Percentiles rank a stretch among this genome's conserved stretches.
Evolutionary conservation across 2,797 vertebrate species (phyloP).

Genomic region (Oreochromis mossambicus): DNA sequence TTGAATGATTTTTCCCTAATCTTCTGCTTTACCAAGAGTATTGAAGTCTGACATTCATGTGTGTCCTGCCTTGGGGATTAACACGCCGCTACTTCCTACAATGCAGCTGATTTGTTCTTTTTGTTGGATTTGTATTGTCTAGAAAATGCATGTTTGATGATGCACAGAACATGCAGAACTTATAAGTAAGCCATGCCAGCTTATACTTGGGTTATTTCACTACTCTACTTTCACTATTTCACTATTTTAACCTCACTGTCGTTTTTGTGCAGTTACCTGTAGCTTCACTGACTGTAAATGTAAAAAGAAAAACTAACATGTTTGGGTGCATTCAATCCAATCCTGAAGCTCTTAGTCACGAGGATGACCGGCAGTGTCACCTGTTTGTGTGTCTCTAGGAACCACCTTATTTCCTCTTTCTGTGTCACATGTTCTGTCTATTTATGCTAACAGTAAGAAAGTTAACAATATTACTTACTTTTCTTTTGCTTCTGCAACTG

Average conservation of each 20-base stretch:
- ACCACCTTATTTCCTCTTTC: constrained; percentile 22
- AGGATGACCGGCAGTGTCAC: background rate
- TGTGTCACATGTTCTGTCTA: background rate
- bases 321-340: background rate
- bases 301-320: background rate
- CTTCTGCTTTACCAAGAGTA: background rate
- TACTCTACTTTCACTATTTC: background rate
- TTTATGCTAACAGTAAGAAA: background rate
- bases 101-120: background rate
- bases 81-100: background rate
- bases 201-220: background rate
- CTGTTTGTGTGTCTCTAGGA: background rate
- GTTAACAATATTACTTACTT: background rate
- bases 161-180: background rate
- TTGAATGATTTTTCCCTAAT: background rate
- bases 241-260: background rate
- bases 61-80: background rate
- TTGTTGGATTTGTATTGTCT: background rate
- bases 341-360: background rate
- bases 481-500: background rate
- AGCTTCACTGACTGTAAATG: background rate
- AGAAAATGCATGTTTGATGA: background rate
- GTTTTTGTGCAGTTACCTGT: background rate
- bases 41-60: background rate
- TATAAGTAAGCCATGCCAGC: background rate